These are phyloP conservation scores for Cataglyphis hispanica DNA, from an alignment of 1,140 invertebrate species.

Conservation along the genomic window DNA sequence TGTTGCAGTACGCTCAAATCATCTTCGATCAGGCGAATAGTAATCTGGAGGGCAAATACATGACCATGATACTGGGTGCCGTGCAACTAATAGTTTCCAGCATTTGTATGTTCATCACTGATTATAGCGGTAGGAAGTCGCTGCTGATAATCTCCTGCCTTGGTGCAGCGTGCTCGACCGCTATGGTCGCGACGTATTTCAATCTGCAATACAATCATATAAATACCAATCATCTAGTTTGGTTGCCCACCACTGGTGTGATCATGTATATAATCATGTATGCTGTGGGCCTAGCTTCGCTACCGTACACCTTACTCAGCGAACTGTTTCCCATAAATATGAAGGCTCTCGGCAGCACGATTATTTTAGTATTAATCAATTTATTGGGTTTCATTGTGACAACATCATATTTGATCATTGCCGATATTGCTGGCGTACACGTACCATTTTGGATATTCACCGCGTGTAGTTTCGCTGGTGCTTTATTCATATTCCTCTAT, in stretches of 20 bases:
- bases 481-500: constrained; percentile 88
- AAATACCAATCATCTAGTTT: constrained; percentile 84
- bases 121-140: constrained; percentile 89
- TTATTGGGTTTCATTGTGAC: constrained; percentile 88
- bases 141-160: constrained; percentile 88
- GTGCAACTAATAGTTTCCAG: constrained; percentile 89
- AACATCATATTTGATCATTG: constrained; percentile 89
- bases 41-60: constrained; percentile 84
- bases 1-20: constrained; percentile 90
- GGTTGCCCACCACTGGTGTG: constrained; percentile 88
- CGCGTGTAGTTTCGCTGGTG: constrained; percentile 88
- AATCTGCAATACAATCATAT: constrained; percentile 85
- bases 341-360: constrained; percentile 89
- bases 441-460: constrained; percentile 92
- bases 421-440: constrained; percentile 88
- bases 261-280: constrained; percentile 90
- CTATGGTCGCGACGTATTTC: constrained; percentile 86
- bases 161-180: constrained; percentile 85
- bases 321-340: constrained; percentile 91
- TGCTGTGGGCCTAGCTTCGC: constrained; percentile 88
- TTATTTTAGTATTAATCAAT: constrained; percentile 90
- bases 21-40: constrained; percentile 89
- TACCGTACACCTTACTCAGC: constrained; percentile 90
- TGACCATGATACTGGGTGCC: constrained; percentile 89
- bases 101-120: constrained; percentile 88